phyloP scores from a whole-genome alignment of 2,888 invertebrate species.

The Altica lythri region DNA sequence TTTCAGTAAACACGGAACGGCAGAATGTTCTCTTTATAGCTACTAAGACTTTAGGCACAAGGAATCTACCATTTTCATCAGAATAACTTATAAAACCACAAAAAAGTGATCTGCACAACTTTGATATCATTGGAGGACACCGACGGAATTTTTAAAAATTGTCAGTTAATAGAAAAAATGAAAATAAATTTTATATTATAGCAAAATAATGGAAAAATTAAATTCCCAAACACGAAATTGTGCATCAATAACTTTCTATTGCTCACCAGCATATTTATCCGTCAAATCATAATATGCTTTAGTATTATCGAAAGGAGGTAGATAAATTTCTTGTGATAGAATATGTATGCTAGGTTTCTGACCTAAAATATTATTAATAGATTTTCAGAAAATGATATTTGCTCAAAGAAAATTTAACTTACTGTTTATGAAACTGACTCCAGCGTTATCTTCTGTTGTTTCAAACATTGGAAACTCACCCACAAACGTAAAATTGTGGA shows the following conservation, averaged over 20 bases:
- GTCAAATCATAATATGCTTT: slow-evolving; percentile 30
- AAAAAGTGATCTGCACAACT: too few species aligned
- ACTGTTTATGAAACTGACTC: slow-evolving; percentile 24
- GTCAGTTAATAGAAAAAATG: too few species aligned
- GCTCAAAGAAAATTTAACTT: slow-evolving; percentile 5
- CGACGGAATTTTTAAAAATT: too few species aligned
- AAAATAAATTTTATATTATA: too few species aligned
- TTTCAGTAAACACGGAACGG: too few species aligned
- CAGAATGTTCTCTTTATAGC: too few species aligned
- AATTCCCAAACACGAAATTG: background rate
- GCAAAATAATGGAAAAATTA: background rate
- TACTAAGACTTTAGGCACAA: too few species aligned
- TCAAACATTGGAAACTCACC: slow-evolving; percentile 34
- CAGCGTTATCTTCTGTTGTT: slow-evolving; percentile 22
- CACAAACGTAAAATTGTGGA: slow-evolving; percentile 31
- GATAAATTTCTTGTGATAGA: slow-evolving; percentile 32
- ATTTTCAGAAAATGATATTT: background rate
- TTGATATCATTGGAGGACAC: too few species aligned
- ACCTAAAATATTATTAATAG: slow-evolving; percentile 18
- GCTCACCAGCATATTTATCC: slow-evolving; percentile 28
- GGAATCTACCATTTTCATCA: too few species aligned
- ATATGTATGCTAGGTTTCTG: slow-evolving; percentile 16
- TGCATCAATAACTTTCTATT: background rate
- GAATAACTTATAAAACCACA: too few species aligned
- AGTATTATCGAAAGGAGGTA: slow-evolving; percentile 28